Base-by-base conservation (phyloP, 2,888 invertebrate species). In the Nematopogon swammerdamellus region DNA sequence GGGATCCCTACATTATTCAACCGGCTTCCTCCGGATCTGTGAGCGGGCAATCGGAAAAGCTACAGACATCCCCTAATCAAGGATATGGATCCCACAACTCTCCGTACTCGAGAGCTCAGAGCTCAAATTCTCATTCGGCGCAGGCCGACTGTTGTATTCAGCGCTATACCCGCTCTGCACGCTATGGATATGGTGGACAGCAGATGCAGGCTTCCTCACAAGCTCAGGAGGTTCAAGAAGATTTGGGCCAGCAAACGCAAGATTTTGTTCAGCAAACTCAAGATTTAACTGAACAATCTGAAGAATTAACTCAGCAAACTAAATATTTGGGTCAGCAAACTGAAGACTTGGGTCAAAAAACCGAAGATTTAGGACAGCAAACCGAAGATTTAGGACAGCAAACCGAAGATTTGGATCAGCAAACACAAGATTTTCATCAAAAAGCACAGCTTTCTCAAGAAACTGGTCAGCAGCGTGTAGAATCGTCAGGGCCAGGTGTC, bases 1-100 rank as follows among this genome's bases (percentile, higher is more conserved):
- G 80, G 18, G 79, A 77, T 56, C 80, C 80, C 8, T 80, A 80
- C 49, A 61, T 77, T 6, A 80, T 80, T 36, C 60, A 64, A 55
- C 80, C 79, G n/a, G 61, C 57, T 18, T 59, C 64, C 8, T 59
- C 55, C 54, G 63, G 55, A 48, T 19, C 6, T n/a, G 20, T 18
- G 18, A 48, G 8, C 8, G 36, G 36, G 11, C 36, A 36, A 14
- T 6, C 36, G 11, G 36, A 36, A 36, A 8, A 14, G 8, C 11
- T 36, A 8, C 8, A 36, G n/a, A 36, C 36, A 3, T 36, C 36
- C 11, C 11, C 36, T 14, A 8, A 14, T 36, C 3, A 14, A 8
- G 36, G 11, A 8, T 14, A 36, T 14, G 36, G 36, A 6, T 3
- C 8, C 3, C 36, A 14, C 11, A 8, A 36, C 8, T 4, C 36